phyloP scores from a whole-genome alignment of 2,113 vertebrate genomes.

The Nycticebus coucang region DNA sequence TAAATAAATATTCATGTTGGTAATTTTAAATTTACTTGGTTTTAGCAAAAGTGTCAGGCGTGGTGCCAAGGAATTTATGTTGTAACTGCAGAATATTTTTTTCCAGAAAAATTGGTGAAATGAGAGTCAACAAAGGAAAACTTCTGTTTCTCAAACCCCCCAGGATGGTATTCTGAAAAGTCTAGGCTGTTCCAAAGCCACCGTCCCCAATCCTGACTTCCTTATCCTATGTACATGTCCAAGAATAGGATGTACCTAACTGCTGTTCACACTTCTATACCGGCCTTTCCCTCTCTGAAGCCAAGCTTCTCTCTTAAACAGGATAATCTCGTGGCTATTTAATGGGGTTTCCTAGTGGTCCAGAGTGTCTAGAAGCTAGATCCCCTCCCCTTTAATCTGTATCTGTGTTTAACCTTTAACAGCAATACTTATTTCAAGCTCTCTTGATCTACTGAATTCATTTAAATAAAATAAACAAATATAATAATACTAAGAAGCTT shows the following conservation, averaged over 20 bases:
- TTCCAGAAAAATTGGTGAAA: background rate
- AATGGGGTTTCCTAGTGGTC: background rate
- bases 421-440: background rate
- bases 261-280: background rate
- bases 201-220: background rate
- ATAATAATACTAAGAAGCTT: background rate
- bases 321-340: background rate
- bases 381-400: background rate
- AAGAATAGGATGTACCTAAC: background rate
- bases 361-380: background rate
- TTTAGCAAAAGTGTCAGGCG: constrained; percentile 1
- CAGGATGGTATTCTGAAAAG: background rate
- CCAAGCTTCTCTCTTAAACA: background rate
- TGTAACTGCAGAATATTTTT: background rate
- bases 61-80: background rate
- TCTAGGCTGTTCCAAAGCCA: background rate
- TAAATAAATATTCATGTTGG: background rate
- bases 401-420: background rate
- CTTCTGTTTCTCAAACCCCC: background rate
- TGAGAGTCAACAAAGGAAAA: background rate
- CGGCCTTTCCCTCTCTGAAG: background rate
- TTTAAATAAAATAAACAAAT: constrained; percentile 13
- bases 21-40: background rate
- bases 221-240: background rate
- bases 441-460: background rate